Evolutionary conservation across 2,888 invertebrate genomes (phyloP).

Genomic region (Cyrtodaria siliqua): DNA sequence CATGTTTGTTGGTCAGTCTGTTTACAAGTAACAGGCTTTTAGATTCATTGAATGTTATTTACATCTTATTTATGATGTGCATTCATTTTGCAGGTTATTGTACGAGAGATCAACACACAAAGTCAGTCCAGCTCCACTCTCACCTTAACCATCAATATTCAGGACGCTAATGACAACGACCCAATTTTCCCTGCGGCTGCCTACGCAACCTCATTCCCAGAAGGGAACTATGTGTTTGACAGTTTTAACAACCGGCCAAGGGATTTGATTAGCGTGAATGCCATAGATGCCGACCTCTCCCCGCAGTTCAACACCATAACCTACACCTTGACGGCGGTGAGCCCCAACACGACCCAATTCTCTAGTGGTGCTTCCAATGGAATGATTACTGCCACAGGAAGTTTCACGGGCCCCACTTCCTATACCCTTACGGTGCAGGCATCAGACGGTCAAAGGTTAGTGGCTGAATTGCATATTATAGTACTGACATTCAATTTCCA

Average conservation of each 20-base stretch:
- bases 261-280: constrained; percentile 40
- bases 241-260: constrained; percentile 46
- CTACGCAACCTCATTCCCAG: constrained; percentile 62
- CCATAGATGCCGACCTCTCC: constrained; percentile 62
- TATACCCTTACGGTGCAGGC: constrained; percentile 75
- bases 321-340: constrained; percentile 71
- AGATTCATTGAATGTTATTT: too few species aligned
- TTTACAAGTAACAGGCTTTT: too few species aligned
- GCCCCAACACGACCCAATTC: constrained; percentile 70
- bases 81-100: constrained; percentile 66
- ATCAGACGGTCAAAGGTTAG: constrained; percentile 68
- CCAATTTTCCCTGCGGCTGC: constrained; percentile 75
- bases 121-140: constrained; percentile 65
- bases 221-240: constrained; percentile 66
- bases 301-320: constrained; percentile 58
- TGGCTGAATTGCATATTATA: too few species aligned
- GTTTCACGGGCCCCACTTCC: constrained; percentile 61
- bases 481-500: too few species aligned
- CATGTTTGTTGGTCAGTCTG: too few species aligned
- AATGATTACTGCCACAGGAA: constrained; percentile 63
- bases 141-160: constrained; percentile 71
- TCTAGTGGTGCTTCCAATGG: constrained; percentile 48
- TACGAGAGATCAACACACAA: constrained; percentile 64
- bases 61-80: too few species aligned
- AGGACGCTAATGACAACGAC: constrained; percentile 80